phyloP scores from a whole-genome alignment of 2,888 invertebrate species.

The Uropetala carovei region DNA sequence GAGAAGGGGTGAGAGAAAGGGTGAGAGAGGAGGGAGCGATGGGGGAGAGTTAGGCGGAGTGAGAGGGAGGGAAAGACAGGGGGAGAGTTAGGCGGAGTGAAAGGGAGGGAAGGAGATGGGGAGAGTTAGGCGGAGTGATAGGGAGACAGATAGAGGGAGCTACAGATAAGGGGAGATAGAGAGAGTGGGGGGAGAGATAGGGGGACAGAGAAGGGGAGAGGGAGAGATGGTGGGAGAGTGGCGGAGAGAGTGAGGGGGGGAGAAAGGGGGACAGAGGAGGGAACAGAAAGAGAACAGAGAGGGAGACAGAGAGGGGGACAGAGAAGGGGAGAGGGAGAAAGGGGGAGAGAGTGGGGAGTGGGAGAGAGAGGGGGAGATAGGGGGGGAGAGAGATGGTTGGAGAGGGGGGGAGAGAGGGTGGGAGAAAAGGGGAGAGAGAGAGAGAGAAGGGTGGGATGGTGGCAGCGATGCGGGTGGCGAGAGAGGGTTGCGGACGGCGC shows the following conservation, averaged over 20 bases:
- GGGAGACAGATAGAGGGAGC: too few species aligned
- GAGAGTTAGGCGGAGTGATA: too few species aligned
- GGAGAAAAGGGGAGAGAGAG: too few species aligned
- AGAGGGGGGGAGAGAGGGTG: not conserved
- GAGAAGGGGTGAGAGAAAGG: not conserved
- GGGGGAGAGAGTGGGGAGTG: not conserved
- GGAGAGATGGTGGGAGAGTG: not conserved
- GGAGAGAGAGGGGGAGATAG: not conserved
- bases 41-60: not conserved
- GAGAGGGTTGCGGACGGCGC: not conserved
- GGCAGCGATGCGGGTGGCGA: not conserved
- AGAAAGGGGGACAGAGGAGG: not conserved
- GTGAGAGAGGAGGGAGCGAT: not conserved
- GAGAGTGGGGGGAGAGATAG: too few species aligned
- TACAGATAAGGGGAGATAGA: too few species aligned
- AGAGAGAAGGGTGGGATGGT: not conserved
- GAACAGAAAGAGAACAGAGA: not conserved
- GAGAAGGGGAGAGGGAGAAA: not conserved
- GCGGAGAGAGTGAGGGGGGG: not conserved
- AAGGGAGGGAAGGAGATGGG: too few species aligned
- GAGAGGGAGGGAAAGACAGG: not conserved
- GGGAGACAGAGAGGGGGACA: not conserved
- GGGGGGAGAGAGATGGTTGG: not conserved
- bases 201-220: not conserved
- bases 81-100: too few species aligned